Evolutionary conservation across 2,113 vertebrate species (phyloP).

Genomic region (Eudyptes chrysolophus): DNA sequence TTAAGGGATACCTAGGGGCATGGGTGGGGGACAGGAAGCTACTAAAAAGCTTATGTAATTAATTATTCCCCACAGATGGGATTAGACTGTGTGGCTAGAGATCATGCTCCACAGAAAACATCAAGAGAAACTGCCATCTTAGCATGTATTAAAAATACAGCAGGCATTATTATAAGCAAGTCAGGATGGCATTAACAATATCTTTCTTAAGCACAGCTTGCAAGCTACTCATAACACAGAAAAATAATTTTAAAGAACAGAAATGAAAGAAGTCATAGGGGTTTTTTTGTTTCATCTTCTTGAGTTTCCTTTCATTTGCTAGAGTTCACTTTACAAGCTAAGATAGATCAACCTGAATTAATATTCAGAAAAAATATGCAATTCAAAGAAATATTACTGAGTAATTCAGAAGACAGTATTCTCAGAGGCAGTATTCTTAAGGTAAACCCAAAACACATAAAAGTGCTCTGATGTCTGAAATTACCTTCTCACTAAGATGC

Average conservation of each 20-base stretch:
- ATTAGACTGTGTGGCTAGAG: background rate
- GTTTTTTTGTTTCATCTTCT: background rate
- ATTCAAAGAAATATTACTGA: background rate
- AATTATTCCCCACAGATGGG: background rate
- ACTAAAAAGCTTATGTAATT: background rate
- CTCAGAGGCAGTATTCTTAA: background rate
- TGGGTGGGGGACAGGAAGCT: background rate
- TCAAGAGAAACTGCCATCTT: background rate
- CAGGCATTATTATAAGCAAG: background rate
- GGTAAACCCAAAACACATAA: background rate
- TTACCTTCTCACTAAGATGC: background rate
- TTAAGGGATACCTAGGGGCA: background rate
- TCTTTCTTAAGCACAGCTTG: background rate
- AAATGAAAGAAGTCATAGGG: background rate
- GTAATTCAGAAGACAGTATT: background rate
- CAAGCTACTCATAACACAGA: background rate
- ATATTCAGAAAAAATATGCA: background rate
- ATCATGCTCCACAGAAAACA: background rate
- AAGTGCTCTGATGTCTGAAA: background rate
- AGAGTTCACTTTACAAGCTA: background rate
- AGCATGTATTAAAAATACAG: background rate
- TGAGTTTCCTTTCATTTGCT: background rate
- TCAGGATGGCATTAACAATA: background rate
- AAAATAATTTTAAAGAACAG: background rate
- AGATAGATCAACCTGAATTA: background rate